A percentile compares a stretch with the other conserved stretches of the same genome.
These are phyloP conservation scores for Thamnaconus septentrionalis DNA, from an alignment of 2,113 vertebrate species.

Conservation along the genomic window DNA sequence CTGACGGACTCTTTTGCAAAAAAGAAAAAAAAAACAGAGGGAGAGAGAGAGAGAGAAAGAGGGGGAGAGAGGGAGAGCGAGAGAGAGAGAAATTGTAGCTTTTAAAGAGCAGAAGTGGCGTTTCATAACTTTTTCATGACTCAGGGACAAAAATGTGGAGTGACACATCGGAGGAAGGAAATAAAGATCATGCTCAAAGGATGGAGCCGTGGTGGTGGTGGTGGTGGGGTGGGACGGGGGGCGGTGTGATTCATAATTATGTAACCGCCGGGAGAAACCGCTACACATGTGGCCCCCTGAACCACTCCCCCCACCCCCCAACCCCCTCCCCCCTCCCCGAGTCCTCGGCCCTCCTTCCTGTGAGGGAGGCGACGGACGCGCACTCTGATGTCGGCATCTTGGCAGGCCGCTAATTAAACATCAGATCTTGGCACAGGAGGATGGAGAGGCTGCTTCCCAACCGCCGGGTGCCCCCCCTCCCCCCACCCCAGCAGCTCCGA, in stretches of 20 bases:
- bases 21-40: no score
- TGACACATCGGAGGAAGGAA: conserved; percentile 32
- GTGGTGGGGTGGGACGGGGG: conserved; percentile 23
- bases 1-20: conserved; percentile 37
- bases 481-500: background rate
- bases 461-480: background rate
- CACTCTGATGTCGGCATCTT: conserved; percentile 44
- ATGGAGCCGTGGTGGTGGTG: conserved; percentile 3
- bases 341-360: conserved; percentile 44
- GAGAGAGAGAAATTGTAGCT: no score
- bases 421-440: conserved; percentile 53
- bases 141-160: conserved; percentile 21
- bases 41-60: no score
- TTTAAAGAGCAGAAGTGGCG: background rate
- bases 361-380: conserved; percentile 44
- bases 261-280: conserved; percentile 44
- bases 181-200: conserved; percentile 26
- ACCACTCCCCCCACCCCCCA: no score
- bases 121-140: conserved; percentile 31
- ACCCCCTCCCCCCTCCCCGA: conserved; percentile 12
- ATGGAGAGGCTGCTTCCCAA: conserved; percentile 46
- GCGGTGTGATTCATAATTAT: conserved; percentile 55
- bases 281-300: conserved; percentile 38
- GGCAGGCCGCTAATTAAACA: conserved; percentile 65
- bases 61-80: no score